Evolutionary conservation across 2,113 vertebrate genomes (phyloP).

Genomic region (Perca flavescens): DNA sequence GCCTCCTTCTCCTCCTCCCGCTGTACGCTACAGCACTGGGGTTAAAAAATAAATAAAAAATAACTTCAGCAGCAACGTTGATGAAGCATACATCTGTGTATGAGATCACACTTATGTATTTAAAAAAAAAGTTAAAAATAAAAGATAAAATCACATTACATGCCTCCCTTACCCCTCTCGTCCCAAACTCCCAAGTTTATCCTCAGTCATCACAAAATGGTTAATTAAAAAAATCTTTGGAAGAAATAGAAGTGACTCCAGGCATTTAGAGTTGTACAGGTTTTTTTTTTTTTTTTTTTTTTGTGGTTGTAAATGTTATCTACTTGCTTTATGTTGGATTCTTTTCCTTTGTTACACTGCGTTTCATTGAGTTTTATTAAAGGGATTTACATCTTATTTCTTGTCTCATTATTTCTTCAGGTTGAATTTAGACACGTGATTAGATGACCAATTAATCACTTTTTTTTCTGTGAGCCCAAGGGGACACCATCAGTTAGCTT

Average conservation of each 20-base stretch:
- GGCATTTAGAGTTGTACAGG: slow-evolving; percentile 88
- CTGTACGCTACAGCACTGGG: slow-evolving; percentile 35
- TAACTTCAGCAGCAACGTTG: slow-evolving; percentile 67
- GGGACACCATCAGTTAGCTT: too few relatives aligned
- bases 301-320: slow-evolving; percentile 94
- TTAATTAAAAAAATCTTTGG: slow-evolving; percentile 64
- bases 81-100: slow-evolving; percentile 77
- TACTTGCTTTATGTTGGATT: slow-evolving; percentile 84
- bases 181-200: slow-evolving; percentile 38
- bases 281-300: slow-evolving; percentile 74
- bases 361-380: slow-evolving; percentile 92
- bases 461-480: too few relatives aligned
- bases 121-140: slow-evolving; percentile 45
- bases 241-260: slow-evolving; percentile 81
- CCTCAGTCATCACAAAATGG: slow-evolving; percentile 67
- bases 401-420: background rate
- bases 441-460: background rate
- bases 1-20: slow-evolving; percentile 36
- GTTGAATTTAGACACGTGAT: background rate
- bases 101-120: slow-evolving; percentile 72
- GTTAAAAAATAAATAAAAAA: slow-evolving; percentile 50
- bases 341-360: slow-evolving; percentile 87
- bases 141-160: slow-evolving; percentile 65
- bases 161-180: slow-evolving; percentile 54
- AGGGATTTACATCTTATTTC: slow-evolving; percentile 86